Base-by-base conservation (phyloP, 2,797 vertebrate species). In the Sebastes hubbsi region DNA sequence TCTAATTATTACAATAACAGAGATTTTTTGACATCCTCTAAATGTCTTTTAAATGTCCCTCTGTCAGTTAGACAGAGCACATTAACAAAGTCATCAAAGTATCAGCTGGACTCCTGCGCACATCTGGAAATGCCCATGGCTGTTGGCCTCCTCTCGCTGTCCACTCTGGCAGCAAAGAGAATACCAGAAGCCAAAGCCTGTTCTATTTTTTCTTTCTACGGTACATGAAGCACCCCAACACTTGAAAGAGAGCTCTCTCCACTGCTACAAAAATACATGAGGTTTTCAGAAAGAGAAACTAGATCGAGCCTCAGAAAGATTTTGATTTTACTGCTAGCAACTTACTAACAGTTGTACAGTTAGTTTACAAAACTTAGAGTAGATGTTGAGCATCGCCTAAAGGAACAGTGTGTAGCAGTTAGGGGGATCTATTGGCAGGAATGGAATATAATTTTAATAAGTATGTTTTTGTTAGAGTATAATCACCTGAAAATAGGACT, bases 111-210 rank as follows among this genome's bases (percentile, higher is more conserved):
- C 55, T 72, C 36, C 42, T 46, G 29, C 59, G 76, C 71, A 77
- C 54, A 71, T 74, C 27, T 65, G 79, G 52, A 86, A 87, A 73
- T 1, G 52, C 84, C 78, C 18, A 16, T 22, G 59, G 86, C 84
- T 61, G 18, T 54, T 64, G 69, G 72, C 64, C 66, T 61, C 32
- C 30, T 72, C 63, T 61, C 18, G 76, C 72, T 67, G 30, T 78
- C 70, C 75, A 75, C 55, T 77, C 59, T 29, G 29, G 27, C 77
- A 87, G 60, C 81, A 92, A 82, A 92, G 69, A 86, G 77, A 89
- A 87, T 87, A 75, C 34, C n/a, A 61, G 67, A 84, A 49, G 30
- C 54, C 20, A 49, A 46, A 22, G 6, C 9, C 7, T 12, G 20
- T 18, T 58, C 62, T 58, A 52, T 34, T 72, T 61, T 25, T 32